phyloP scores from a whole-genome alignment of 2,888 invertebrate genomes.

The Psylliodes chrysocephalus region DNA sequence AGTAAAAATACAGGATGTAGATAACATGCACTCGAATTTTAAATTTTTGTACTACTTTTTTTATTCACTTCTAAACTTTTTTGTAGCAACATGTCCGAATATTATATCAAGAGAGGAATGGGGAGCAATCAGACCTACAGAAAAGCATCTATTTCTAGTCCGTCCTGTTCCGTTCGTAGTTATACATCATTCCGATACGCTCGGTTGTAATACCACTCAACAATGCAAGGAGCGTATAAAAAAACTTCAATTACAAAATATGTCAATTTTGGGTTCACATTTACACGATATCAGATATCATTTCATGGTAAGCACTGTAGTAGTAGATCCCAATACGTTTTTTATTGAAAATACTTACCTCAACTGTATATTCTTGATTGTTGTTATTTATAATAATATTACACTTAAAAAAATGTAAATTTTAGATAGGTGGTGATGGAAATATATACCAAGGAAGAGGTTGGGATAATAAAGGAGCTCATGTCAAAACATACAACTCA shows the following conservation, averaged over 20 bases:
- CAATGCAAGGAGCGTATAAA: conserved; percentile 60
- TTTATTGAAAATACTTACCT: too few relatives aligned
- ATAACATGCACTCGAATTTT: too few relatives aligned
- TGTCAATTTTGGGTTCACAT: conserved; percentile 28
- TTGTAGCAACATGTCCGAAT: conserved; percentile 48
- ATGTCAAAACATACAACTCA: conserved; percentile 69
- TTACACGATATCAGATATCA: conserved; percentile 60
- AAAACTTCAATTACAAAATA: conserved; percentile 61
- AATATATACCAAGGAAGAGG: conserved; percentile 74
- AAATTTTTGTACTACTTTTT: too few relatives aligned
- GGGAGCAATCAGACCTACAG: conserved; percentile 59
- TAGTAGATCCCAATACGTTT: too few relatives aligned
- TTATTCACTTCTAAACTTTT: too few relatives aligned
- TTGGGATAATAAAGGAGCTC: conserved; percentile 72
- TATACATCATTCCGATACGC: conserved; percentile 63
- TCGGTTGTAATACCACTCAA: conserved; percentile 57
- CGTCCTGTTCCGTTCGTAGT: conserved; percentile 61
- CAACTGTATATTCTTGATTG: too few relatives aligned
- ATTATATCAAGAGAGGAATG: conserved; percentile 62
- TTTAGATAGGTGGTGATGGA: conserved; percentile 74
- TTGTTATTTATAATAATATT: too few relatives aligned
- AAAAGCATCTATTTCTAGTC: conserved; percentile 37
- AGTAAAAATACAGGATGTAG: too few relatives aligned
- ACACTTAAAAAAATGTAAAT: too few relatives aligned
- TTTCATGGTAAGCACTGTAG: conserved; percentile 59